These are phyloP conservation scores for Edolisoma coerulescens DNA, from an alignment of 2,113 vertebrate genomes.

Conservation along the genomic window DNA sequence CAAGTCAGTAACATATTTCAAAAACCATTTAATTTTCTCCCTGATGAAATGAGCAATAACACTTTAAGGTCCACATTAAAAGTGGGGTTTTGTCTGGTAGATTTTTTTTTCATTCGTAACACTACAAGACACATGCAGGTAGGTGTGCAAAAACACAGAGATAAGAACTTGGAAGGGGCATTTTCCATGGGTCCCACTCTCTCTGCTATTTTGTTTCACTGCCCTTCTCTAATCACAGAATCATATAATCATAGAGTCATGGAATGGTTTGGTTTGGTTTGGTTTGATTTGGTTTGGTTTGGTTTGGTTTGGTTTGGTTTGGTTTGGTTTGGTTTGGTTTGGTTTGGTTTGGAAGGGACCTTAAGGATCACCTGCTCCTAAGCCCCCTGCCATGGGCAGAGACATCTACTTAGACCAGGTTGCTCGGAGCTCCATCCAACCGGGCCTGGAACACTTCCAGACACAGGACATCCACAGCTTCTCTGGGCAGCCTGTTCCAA, in stretches of 20 bases:
- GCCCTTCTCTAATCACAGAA: not conserved
- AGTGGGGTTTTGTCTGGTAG: accelerated
- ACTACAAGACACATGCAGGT: accelerated
- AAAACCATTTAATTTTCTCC: not conserved
- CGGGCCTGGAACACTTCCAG: not conserved
- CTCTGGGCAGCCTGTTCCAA: not conserved
- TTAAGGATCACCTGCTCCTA: not conserved
- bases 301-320: too few species aligned
- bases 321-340: not conserved
- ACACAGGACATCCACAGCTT: too few species aligned
- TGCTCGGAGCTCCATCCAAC: not conserved
- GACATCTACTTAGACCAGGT: not conserved
- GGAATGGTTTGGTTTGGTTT: not conserved
- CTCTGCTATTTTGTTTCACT: not conserved
- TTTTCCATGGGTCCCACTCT: not conserved
- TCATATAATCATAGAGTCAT: not conserved
- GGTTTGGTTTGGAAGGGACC: not conserved
- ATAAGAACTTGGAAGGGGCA: not conserved
- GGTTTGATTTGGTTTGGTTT: too few species aligned
- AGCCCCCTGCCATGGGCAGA: not conserved
- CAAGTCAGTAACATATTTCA: not conserved
- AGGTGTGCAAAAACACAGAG: not conserved
- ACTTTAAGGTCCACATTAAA: not conserved
- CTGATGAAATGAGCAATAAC: not conserved
- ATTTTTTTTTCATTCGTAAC: accelerated